Percentiles rank a stretch among this genome's conserved stretches.
These are phyloP conservation scores for Pogonocherus hispidulus DNA, from an alignment of 2,888 invertebrate genomes.

Conservation along the genomic window DNA sequence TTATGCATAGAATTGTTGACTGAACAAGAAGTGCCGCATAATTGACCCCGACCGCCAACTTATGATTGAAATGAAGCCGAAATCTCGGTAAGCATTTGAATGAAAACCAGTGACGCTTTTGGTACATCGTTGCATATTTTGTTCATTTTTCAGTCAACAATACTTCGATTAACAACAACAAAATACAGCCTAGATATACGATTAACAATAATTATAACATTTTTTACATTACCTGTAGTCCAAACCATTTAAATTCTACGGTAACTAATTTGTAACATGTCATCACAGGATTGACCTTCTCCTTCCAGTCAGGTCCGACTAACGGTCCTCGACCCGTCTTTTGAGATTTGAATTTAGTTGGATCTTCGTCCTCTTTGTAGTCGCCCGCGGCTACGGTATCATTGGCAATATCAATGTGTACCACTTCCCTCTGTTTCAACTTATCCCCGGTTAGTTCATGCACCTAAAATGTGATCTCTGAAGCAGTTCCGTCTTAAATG, in stretches of 20 bases:
- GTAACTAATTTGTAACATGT: slow-evolving; percentile 98
- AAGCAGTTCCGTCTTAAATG: background rate
- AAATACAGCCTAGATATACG: no score
- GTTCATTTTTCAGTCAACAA: no score
- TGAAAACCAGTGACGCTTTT: no score
- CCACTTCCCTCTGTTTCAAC: slow-evolving; percentile 88
- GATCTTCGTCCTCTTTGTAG: slow-evolving; percentile 91
- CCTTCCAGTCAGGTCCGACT: slow-evolving; percentile 83
- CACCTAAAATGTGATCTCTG: slow-evolving; percentile 74
- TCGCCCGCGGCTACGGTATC: slow-evolving; percentile 85
- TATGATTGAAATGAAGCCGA: no score
- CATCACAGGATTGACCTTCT: slow-evolving; percentile 89
- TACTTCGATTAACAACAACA: no score
- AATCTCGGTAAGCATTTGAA: no score
- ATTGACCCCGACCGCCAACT: no score
- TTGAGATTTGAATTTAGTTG: slow-evolving; percentile 86
- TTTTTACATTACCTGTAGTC: slow-evolving; percentile 78
- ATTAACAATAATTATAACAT: no score
- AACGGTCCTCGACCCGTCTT: slow-evolving; percentile 97
- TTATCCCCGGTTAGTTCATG: slow-evolving; percentile 93
- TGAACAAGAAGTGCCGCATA: no score
- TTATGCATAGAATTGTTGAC: no score
- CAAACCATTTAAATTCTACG: slow-evolving; percentile 99
- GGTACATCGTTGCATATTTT: no score
- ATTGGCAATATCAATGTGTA: slow-evolving; percentile 96